Percentiles rank a stretch among this genome's conserved stretches.
phyloP scores from a whole-genome alignment of 2,888 invertebrate species.

The Heteromurus nitidus region DNA sequence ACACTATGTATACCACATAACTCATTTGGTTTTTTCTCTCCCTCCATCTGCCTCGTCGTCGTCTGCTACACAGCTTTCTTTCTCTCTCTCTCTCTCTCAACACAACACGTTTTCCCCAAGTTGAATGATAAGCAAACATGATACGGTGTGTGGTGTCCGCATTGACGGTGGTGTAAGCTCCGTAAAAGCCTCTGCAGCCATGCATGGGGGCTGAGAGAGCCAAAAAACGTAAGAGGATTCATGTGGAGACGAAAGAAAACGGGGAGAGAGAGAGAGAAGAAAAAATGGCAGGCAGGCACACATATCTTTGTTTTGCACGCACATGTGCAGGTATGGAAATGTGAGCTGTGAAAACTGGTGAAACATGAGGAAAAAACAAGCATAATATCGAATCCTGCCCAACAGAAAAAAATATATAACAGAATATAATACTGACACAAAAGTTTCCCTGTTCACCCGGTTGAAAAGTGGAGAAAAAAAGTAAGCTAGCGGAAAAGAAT shows the following conservation, averaged over 20 bases:
- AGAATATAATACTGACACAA: too few relatives aligned
- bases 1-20: constrained; percentile 58
- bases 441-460: background rate
- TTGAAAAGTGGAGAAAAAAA: constrained; percentile 3
- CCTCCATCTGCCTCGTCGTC: constrained; percentile 3
- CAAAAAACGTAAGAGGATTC: background rate
- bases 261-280: too few relatives aligned
- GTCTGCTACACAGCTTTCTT: constrained; percentile 8
- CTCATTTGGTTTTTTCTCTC: constrained; percentile 54
- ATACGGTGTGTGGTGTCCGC: constrained; percentile 10
- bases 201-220: background rate
- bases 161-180: constrained; percentile 5
- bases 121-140: constrained; percentile 7
- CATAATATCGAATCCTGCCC: background rate
- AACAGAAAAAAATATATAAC: background rate
- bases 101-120: too few relatives aligned
- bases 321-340: too few relatives aligned
- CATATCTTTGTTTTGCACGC: too few relatives aligned
- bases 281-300: too few relatives aligned
- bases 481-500: constrained; percentile 20
- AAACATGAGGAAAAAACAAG: background rate
- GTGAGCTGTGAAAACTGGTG: too few relatives aligned
- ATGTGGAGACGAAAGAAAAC: background rate
- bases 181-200: background rate
- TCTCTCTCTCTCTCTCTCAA: constrained; percentile 16